Percentiles rank a stretch among this genome's conserved stretches.
These are phyloP conservation scores for Coryphaenoides rupestris DNA, from an alignment of 2,113 vertebrate genomes.

Conservation along the genomic window DNA sequence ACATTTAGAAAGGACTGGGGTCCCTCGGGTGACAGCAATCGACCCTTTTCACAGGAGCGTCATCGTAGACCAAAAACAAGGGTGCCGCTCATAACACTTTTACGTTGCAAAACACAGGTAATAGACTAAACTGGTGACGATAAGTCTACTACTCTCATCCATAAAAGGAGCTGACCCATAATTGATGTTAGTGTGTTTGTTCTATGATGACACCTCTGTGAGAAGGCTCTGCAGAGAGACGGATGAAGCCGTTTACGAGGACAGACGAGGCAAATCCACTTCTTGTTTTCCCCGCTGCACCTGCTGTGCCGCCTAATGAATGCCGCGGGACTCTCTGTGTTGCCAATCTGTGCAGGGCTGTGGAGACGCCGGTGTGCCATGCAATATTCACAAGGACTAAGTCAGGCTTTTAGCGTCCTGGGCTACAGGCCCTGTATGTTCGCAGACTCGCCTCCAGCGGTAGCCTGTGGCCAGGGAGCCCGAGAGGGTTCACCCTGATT, in stretches of 20 bases:
- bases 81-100: no score
- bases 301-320: slow-evolving; percentile 5
- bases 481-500: slow-evolving; percentile 39
- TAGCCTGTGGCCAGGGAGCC: slow-evolving; percentile 56
- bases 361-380: slow-evolving; percentile 60
- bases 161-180: no score
- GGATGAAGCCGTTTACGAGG: neutral
- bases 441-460: slow-evolving; percentile 62
- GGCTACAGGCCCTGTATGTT: slow-evolving; percentile 54
- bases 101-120: no score
- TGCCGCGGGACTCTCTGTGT: slow-evolving; percentile 28
- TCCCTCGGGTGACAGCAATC: no score
- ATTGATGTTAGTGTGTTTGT: no score
- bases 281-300: no score
- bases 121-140: no score
- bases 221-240: neutral
- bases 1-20: no score
- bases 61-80: no score
- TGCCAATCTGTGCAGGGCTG: slow-evolving; percentile 61
- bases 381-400: slow-evolving; percentile 73
- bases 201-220: no score
- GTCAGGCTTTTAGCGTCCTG: slow-evolving; percentile 66
- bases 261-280: slow-evolving; percentile 9
- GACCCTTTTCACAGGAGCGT: no score
- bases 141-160: no score